These are phyloP conservation scores for Drosophila jambulina DNA, from an alignment of 1,140 invertebrate genomes.

Conservation along the genomic window DNA sequence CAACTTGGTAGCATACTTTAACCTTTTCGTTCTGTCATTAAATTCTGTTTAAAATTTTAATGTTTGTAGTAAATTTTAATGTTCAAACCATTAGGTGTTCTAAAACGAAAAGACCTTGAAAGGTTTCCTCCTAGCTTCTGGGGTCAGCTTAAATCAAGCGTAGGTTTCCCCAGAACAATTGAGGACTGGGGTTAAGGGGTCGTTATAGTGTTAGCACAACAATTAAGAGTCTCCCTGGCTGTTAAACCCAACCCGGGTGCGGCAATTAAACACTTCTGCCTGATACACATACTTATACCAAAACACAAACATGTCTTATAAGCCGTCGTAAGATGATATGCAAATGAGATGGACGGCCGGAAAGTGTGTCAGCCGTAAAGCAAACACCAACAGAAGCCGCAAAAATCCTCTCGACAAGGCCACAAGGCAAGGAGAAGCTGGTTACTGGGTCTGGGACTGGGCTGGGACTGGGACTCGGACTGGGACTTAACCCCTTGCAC, in stretches of 20 bases:
- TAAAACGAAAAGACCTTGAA: neutral
- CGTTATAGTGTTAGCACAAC: conserved; percentile 32
- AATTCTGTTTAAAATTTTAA: neutral
- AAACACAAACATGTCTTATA: conserved; percentile 5
- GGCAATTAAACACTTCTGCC: conserved; percentile 9
- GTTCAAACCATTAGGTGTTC: neutral
- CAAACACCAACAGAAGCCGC: conserved; percentile 32
- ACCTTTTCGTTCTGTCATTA: neutral
- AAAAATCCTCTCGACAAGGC: conserved; percentile 55
- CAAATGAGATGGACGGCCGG: conserved; percentile 44
- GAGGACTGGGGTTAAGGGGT: conserved; percentile 10
- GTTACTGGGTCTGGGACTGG: conserved; percentile 1
- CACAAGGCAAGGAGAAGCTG: conserved; percentile 37
- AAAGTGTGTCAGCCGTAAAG: conserved; percentile 60
- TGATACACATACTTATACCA: neutral
- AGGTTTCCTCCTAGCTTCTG: neutral
- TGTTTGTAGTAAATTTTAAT: neutral
- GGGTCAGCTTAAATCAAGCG: neutral
- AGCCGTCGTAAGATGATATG: conserved; percentile 38
- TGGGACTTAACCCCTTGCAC: conserved; percentile 5
- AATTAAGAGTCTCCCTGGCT: conserved; percentile 28
- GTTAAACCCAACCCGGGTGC: conserved; percentile 5
- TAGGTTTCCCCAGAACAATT: conserved; percentile 2
- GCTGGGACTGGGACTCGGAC: conserved; percentile 1
- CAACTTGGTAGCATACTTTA: neutral